Conservation (phyloP, 2,113 vertebrate genomes). For the Ceuthmochares aereus region DNA sequence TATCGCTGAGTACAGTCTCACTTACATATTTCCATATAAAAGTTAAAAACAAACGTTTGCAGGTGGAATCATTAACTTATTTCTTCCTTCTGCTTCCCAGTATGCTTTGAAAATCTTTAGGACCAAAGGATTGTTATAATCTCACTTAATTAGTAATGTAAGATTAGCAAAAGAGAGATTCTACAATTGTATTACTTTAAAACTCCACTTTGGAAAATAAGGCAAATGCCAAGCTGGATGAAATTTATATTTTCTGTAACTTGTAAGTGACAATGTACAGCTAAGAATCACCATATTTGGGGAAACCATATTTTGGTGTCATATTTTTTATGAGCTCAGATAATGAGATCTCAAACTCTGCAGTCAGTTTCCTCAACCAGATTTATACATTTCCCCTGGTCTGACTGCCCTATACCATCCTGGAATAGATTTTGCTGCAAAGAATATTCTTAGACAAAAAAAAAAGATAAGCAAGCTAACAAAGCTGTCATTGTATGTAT, state of each 20-base stretch:
- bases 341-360: background rate
- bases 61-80: background rate
- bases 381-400: background rate
- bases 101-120: background rate
- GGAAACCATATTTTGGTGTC: background rate
- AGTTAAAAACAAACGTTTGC: background rate
- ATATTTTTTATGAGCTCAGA: background rate
- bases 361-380: background rate
- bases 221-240: background rate
- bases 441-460: background rate
- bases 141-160: background rate
- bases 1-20: background rate
- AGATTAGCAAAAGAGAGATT: background rate
- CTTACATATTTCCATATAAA: background rate
- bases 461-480: background rate
- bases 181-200: background rate
- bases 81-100: background rate
- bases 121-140: background rate
- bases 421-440: background rate
- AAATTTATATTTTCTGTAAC: background rate
- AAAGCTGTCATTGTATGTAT: background rate
- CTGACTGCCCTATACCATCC: background rate
- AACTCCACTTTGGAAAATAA: background rate
- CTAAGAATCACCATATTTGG: background rate
- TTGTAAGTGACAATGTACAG: background rate